Base-by-base conservation (phyloP, 2,797 vertebrate genomes). In the Urophycis tenuis region DNA sequence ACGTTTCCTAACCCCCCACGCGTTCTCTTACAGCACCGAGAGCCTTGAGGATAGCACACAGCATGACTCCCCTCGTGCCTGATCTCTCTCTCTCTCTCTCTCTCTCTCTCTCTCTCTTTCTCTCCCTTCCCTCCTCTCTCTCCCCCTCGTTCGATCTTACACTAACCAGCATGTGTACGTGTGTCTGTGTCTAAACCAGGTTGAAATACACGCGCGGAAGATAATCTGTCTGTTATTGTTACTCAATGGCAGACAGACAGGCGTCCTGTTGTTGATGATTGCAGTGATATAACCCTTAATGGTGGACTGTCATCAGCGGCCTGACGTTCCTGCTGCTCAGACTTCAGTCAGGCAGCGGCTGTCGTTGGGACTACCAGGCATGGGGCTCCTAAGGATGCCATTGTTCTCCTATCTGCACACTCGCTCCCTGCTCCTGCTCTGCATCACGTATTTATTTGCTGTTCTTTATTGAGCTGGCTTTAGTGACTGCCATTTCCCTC, bases 1-100 rank as follows among this genome's bases (percentile, higher is more conserved):
- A 93, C 91, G 90, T 90, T 92, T 94, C 92, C 92, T 90, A 90
- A 91, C 92, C 92, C 92, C 91, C 86, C 88, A n/a, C 89, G 91
- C 90, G 89, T 91, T 90, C 88, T 91, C 90, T 91, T 91, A 91
- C 87, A 86, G 90, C 90, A 91, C 89, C 91, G 90, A 90, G 90
- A 88, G 88, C 91, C 91, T 92, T 86, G 83, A 86, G 91, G 88
- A 90, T 89, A 91, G 88, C 88, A 88, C 81, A 86, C 85, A 88
- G 87, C 76, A 84, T 80, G 87, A 53, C 49, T 45, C 41, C 49
- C 49, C 49, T 53, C n/a, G 64, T 31, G 11, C 15, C 12, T 17
- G 10, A 35, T 64, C 75, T 60, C 19, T 33, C 60, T 67, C 15
- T 19, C 25, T 17, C 60, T 64, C 75, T 60, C 19, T 33, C 60